Percentiles rank a stretch among this genome's conserved stretches.
Evolutionary conservation across 2,797 vertebrate species (phyloP).

Genomic region (Zalophus californianus): DNA sequence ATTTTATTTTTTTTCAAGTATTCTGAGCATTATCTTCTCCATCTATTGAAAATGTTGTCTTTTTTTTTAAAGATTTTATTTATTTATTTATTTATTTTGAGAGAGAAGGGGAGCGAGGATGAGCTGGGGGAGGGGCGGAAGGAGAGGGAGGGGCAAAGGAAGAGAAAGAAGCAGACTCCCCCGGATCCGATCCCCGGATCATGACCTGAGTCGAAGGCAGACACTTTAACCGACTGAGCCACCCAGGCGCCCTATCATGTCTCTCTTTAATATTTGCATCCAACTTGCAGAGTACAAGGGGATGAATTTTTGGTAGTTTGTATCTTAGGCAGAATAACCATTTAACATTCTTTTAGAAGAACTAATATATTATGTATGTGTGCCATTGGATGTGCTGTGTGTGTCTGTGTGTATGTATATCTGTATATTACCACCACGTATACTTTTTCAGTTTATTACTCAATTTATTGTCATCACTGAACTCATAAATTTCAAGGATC

Average conservation of each 20-base stretch:
- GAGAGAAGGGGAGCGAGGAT: not conserved
- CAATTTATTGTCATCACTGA: not conserved
- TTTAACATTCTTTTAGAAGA: not conserved
- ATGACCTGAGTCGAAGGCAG: too few species aligned
- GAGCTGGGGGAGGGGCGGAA: not conserved
- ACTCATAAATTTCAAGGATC: not conserved
- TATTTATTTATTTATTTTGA: not conserved
- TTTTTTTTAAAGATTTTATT: not conserved
- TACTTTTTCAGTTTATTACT: not conserved
- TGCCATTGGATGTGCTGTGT: not conserved
- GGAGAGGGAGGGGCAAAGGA: not conserved
- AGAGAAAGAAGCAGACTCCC: not conserved
- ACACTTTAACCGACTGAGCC: too few species aligned
- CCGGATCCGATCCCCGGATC: too few species aligned
- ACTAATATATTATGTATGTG: not conserved
- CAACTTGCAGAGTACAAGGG: not conserved
- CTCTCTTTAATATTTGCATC: not conserved
- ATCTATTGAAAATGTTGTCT: constrained; percentile 2
- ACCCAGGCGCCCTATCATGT: too few species aligned
- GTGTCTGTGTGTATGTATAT: not conserved
- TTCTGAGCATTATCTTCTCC: not conserved
- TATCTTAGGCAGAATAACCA: not conserved
- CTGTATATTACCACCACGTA: not conserved
- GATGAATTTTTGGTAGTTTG: not conserved
- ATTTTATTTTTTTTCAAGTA: not conserved